phyloP scores from a whole-genome alignment of 2,888 invertebrate species.

The Peribatodes rhomboidaria region DNA sequence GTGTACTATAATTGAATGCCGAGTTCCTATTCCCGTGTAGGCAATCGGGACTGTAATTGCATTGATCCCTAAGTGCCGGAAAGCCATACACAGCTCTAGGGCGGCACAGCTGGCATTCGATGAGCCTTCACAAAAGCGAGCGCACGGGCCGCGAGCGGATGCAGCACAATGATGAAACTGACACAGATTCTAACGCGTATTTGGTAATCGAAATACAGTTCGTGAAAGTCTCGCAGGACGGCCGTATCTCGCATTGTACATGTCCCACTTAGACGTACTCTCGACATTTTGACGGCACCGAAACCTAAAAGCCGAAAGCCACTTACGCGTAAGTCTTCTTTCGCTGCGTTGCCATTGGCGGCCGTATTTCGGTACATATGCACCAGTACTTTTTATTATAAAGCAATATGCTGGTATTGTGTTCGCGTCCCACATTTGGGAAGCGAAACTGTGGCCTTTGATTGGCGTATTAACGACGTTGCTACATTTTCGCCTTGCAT shows the following conservation, averaged over 20 bases:
- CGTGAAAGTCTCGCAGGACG: conserved; percentile 85
- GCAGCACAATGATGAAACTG: conserved; percentile 84
- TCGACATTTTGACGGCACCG: conserved; percentile 80
- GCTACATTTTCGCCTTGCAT: conserved; percentile 83
- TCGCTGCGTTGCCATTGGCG: conserved; percentile 68
- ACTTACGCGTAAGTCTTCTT: conserved; percentile 70
- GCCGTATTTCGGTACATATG: conserved; percentile 57
- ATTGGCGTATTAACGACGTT: conserved; percentile 79
- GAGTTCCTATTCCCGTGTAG: conserved; percentile 4
- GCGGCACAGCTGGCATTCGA: conserved; percentile 51
- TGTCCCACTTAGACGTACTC: conserved; percentile 77
- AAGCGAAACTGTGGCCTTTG: conserved; percentile 80
- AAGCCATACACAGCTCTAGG: conserved; percentile 45
- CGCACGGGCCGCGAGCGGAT: conserved; percentile 76
- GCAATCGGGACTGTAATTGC: conserved; percentile 17
- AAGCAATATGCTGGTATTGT: conserved; percentile 58
- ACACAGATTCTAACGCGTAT: conserved; percentile 86
- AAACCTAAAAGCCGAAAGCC: conserved; percentile 76
- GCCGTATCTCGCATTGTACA: conserved; percentile 79
- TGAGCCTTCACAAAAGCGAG: conserved; percentile 66
- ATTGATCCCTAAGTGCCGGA: conserved; percentile 37
- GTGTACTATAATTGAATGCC: neutral
- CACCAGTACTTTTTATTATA: conserved; percentile 60
- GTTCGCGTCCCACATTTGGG: conserved; percentile 79
- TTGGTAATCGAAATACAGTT: conserved; percentile 84